These are phyloP conservation scores for Pantherophis guttatus DNA, from an alignment of 2,113 vertebrate species.

Conservation along the genomic window DNA sequence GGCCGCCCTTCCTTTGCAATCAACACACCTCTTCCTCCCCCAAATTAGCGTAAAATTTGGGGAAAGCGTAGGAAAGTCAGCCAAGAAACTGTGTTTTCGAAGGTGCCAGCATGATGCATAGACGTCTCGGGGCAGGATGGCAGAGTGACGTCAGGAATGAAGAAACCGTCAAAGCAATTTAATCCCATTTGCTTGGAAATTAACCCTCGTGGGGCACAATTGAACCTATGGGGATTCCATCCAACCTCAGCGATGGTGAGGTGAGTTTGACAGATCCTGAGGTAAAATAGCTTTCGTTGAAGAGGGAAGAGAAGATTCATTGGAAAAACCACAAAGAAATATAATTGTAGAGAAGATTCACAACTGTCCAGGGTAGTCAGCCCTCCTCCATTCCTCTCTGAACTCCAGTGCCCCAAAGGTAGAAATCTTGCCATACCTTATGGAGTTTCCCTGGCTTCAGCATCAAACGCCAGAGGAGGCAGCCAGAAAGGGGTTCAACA, in stretches of 20 bases:
- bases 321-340: neutral
- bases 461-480: conserved; percentile 5
- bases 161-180: neutral
- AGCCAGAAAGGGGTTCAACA: neutral
- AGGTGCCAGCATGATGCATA: neutral
- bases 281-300: neutral
- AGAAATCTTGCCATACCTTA: neutral
- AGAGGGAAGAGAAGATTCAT: neutral
- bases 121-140: neutral
- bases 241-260: neutral
- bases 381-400: neutral
- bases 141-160: neutral
- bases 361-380: too few species aligned
- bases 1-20: neutral
- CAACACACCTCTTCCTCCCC: neutral
- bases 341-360: neutral
- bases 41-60: neutral
- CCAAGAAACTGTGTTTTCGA: neutral
- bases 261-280: neutral
- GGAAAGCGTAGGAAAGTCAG: neutral
- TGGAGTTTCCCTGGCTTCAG: conserved; percentile 20
- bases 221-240: neutral
- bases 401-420: neutral
- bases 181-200: neutral
- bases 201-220: too few species aligned